Percentiles rank a stretch among this genome's conserved stretches.
These are phyloP conservation scores for Umimayanthus kanabou DNA, from an alignment of 92 coral and sea anemone species.

Conservation along the genomic window DNA sequence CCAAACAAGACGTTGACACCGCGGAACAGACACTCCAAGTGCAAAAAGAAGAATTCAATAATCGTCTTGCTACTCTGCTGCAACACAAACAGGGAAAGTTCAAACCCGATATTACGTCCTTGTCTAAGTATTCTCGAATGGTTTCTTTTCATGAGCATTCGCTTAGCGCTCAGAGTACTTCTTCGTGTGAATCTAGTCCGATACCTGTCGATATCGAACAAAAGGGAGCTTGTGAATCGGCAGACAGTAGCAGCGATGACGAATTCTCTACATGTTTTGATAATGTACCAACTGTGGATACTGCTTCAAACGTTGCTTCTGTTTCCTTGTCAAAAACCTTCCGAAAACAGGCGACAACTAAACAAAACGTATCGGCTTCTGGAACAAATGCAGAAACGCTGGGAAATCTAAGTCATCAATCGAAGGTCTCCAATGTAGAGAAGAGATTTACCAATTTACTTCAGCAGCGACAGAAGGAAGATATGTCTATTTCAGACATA, in stretches of 20 bases:
- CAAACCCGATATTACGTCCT: slow-evolving; percentile 21
- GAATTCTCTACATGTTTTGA: slow-evolving; percentile 40
- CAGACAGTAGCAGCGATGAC: slow-evolving; percentile 17
- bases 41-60: background rate
- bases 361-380: background rate
- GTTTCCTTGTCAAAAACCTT: slow-evolving; percentile 9
- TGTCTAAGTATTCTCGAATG: slow-evolving; percentile 36
- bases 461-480: background rate
- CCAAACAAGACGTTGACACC: background rate
- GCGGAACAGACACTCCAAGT: background rate
- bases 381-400: background rate
- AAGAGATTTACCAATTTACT: background rate
- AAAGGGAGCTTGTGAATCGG: background rate
- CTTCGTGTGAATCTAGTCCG: background rate
- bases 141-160: background rate
- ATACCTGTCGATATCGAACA: background rate
- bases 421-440: background rate
- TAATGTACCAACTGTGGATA: background rate
- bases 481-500: background rate
- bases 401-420: background rate
- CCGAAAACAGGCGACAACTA: background rate
- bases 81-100: background rate
- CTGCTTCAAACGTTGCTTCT: background rate
- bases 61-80: background rate
- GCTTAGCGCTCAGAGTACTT: background rate